Evolutionary conservation across 1,140 invertebrate species (phyloP).

Genomic region (Diorhabda sublineata): DNA sequence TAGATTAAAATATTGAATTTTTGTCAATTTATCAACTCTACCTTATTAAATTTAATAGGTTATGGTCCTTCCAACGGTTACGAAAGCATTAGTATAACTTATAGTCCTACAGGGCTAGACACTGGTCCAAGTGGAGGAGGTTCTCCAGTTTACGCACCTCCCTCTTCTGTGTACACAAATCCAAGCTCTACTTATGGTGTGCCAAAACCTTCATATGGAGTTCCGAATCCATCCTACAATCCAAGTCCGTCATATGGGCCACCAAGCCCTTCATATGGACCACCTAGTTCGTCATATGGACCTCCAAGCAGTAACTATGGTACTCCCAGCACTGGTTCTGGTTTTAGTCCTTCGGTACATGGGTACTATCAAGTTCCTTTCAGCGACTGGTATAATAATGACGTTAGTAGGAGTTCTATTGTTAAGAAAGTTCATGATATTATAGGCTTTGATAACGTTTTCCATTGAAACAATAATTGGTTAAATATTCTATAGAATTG

Average conservation of each 20-base stretch:
- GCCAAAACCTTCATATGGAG: conserved; percentile 13
- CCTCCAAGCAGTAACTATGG: conserved; percentile 14
- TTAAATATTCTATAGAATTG: neutral
- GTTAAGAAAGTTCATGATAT: conserved; percentile 28
- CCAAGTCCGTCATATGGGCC: conserved; percentile 15
- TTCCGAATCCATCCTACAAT: neutral
- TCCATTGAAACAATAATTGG: neutral
- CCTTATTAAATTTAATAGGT: conserved; percentile 10
- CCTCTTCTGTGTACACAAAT: neutral
- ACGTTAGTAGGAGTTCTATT: conserved; percentile 23
- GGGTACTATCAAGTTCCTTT: conserved; percentile 30
- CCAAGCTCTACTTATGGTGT: conserved; percentile 9
- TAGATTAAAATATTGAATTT: too few species aligned
- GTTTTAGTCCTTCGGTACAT: neutral
- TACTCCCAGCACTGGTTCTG: conserved; percentile 5
- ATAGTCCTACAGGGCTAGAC: conserved; percentile 28
- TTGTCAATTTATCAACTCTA: too few species aligned
- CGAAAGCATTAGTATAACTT: conserved; percentile 42
- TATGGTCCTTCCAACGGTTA: conserved; percentile 43
- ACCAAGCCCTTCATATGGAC: conserved; percentile 14
- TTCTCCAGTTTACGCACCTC: neutral
- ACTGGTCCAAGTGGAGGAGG: conserved; percentile 7
- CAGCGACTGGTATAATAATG: conserved; percentile 29
- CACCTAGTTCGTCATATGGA: conserved; percentile 14
- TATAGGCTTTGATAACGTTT: conserved; percentile 23